Conservation (phyloP, 1,140 invertebrate species). For the Drosophila azteca region DNA sequence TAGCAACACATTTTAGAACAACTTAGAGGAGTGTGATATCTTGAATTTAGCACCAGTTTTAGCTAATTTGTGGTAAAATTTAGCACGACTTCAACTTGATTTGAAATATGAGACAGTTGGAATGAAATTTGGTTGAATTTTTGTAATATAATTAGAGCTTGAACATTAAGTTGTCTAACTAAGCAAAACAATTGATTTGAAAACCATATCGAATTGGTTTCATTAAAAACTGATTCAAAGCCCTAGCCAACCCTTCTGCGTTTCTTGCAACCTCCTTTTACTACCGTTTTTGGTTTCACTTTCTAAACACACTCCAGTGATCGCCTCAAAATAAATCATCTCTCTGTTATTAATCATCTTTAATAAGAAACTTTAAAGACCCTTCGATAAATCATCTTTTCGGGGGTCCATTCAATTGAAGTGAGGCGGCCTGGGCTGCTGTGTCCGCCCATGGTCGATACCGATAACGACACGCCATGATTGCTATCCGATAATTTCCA, state of each 20-base stretch:
- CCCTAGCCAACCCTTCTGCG: background rate
- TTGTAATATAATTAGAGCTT: too few relatives aligned
- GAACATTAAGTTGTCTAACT: too few relatives aligned
- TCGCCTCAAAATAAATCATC: constrained; percentile 21
- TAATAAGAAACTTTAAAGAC: constrained; percentile 19
- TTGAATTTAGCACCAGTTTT: too few relatives aligned
- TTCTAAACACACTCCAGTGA: constrained; percentile 4
- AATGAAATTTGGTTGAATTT: too few relatives aligned
- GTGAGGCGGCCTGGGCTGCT: background rate
- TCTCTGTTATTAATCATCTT: constrained; percentile 31
- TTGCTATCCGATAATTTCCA: constrained; percentile 69
- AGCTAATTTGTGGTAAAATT: too few relatives aligned
- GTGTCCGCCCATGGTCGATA: constrained; percentile 29
- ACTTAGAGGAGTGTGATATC: too few relatives aligned
- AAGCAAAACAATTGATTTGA: too few relatives aligned
- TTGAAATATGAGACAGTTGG: too few relatives aligned
- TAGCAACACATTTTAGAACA: too few relatives aligned
- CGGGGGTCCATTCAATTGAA: constrained; percentile 3
- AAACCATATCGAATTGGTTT: background rate
- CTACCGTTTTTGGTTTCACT: constrained; percentile 18
- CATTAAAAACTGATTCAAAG: background rate
- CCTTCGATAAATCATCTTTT: constrained; percentile 41
- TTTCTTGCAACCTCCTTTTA: background rate
- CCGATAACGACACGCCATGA: constrained; percentile 69
- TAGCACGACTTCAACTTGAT: too few relatives aligned